A percentile compares a stretch with the other conserved stretches of the same genome.
phyloP scores from a whole-genome alignment of 2,888 invertebrate genomes.

The Drosophila borborema region DNA sequence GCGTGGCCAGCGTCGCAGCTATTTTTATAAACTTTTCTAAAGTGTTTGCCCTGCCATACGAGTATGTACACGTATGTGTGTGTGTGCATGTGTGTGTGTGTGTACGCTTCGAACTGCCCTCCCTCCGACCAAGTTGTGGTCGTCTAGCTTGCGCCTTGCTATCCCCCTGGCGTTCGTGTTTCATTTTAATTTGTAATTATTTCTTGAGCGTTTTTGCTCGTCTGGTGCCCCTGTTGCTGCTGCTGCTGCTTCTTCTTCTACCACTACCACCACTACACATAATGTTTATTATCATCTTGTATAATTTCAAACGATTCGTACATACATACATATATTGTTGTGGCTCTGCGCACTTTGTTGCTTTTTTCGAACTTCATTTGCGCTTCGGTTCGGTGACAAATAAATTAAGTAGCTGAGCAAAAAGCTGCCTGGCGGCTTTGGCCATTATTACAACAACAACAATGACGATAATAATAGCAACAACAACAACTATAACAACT shows the following conservation, averaged over 20 bases:
- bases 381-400: constrained; percentile 79
- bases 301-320: constrained; percentile 69
- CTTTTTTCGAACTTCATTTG: constrained; percentile 75
- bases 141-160: constrained; percentile 13
- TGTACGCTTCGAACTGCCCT: not conserved
- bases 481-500: constrained; percentile 57
- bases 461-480: not conserved
- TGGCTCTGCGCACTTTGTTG: constrained; percentile 43
- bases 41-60: constrained; percentile 32
- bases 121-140: not conserved
- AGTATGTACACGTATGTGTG: not conserved
- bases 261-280: constrained; percentile 9
- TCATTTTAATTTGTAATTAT: constrained; percentile 79
- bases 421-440: constrained; percentile 55
- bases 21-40: constrained; percentile 66
- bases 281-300: constrained; percentile 56
- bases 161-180: constrained; percentile 60
- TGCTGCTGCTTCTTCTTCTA: constrained; percentile 11
- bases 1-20: constrained; percentile 77
- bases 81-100: not conserved
- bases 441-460: constrained; percentile 56
- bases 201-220: constrained; percentile 69
- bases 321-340: constrained; percentile 32
- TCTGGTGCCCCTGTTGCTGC: constrained; percentile 27
- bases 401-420: constrained; percentile 71